Conservation (phyloP, 37 sponge, comb jelly and placozoan genomes). For the Corticium candelabrum region DNA sequence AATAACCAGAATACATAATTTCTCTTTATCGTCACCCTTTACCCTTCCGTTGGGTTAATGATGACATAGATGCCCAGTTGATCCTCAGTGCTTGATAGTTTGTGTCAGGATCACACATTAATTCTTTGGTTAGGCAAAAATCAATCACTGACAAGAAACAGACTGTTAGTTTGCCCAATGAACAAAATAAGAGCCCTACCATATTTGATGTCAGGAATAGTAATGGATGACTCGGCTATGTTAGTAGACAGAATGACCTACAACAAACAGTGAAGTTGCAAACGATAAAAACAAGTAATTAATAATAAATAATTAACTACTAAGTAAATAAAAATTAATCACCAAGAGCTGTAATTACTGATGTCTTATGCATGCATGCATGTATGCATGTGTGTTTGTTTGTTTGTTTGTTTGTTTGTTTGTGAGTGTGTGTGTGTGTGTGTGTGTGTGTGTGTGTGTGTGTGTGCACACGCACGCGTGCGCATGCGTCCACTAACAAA, state of each 20-base stretch:
- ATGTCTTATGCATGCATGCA: no score
- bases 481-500: no score
- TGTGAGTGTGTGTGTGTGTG: no score
- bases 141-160: slow-evolving; percentile 48
- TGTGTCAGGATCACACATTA: slow-evolving; percentile 60
- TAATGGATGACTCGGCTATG: slow-evolving; percentile 96
- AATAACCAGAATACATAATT: neutral
- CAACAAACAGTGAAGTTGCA: neutral
- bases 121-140: slow-evolving; percentile 90
- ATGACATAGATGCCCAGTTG: slow-evolving; percentile 77
- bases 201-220: slow-evolving; percentile 92
- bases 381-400: no score
- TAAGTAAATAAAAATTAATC: no score
- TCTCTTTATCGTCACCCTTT: neutral
- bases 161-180: neutral
- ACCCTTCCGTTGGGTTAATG: slow-evolving; percentile 78
- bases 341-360: no score
- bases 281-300: neutral
- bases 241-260: slow-evolving; percentile 94
- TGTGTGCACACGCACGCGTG: no score
- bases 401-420: no score
- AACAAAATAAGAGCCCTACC: slow-evolving; percentile 36
- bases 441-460: no score
- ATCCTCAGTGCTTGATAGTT: slow-evolving; percentile 60
- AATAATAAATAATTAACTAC: no score